Evolutionary conservation across 2,113 vertebrate species (phyloP), one percentile per base, ranked within the genome.

Genomic region (Larimichthys crocea): DNA sequence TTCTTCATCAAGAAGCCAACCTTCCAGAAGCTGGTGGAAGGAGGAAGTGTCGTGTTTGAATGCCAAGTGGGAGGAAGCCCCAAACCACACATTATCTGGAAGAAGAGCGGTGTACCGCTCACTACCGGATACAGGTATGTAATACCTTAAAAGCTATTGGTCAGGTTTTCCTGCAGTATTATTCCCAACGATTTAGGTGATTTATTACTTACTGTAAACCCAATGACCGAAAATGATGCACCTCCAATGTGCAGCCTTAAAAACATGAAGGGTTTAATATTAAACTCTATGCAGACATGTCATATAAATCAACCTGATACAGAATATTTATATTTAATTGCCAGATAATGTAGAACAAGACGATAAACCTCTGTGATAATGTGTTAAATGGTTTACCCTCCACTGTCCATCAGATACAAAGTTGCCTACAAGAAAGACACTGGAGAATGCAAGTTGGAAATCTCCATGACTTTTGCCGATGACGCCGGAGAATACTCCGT

Each of bases 401-500:
- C 3, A 0, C 24, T 77, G 59, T 87, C 76, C 55, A 50, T 70
- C 76, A 99, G 98, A 93, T 97, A 99, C 88, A 98, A 97, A 97
- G 96, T 97, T 10, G 94, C 94, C 85, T 96, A 99, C 90, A 97
- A 97, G 89, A 97, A 96, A 90, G 96, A 99, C 89, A 97, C 95
- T 0, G 98, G 98, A 82, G 96, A 96, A 74, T 99, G 98, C 91
- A 96, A 88, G 88, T 90, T 99, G 89, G 97, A 99, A 95, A 99
- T 99, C 94, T 99, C 98, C 3, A 99, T 99, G 98, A 97, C 97
- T 46, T 99, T 99, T 75, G 95, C 97, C 0, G 98, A 99, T 1
- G 98, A 99, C 68, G 98, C 98, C n/a, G 98, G 98, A 94, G 98
- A 99, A 92, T 99, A 99, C 81, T 95, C 95, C 1, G 91, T 98